Evolutionary conservation across 2,888 invertebrate genomes (phyloP), one percentile per base, ranked within the genome.

Genomic region (Neoscelio sp.): DNA sequence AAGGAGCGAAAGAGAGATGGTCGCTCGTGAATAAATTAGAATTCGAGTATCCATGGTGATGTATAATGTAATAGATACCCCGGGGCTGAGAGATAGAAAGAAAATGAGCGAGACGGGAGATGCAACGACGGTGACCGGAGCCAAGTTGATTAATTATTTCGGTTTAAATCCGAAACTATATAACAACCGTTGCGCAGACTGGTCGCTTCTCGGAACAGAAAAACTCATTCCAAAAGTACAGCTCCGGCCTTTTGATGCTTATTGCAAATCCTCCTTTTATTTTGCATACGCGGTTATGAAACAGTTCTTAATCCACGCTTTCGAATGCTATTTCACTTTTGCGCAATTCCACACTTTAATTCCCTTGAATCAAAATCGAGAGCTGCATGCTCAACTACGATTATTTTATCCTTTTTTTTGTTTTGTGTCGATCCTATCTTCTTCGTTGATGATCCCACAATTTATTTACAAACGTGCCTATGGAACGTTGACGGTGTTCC

Each of bases 61-160:
- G 86, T 88, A 89, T 90, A 89, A 89, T 89, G 88, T 88, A 90
- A 88, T 87, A 86, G 89, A 89, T 88, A 87, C 82, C 84, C 75
- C 74, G 78, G 77, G 81, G 80, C 80, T 60, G 70, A 71, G 71
- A 33, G 54, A 67, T 17, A 28, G 54, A 70, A 75, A 46, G 58
- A 78, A 80, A 80, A 46, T 17, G 50, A 67, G 65, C 42, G 70
- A 58, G 62, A 62, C 48, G 33, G 48, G 12, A 80, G 80, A 82
- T 76, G 62, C 82, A 84, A 77, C 85, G 82, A 82, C 78, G 80
- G 82, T 70, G 81, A 82, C 80, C 82, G 64, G 80, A 71, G 42
- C 80, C 82, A 60, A 81, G 82, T 85, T 88, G 89, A 90, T 90
- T 89, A 89, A 89, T 90, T 89, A 90, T 90, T 89, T 87, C 85